phyloP scores from a whole-genome alignment of 2,113 vertebrate genomes.

The Colistium nudipinnis region DNA sequence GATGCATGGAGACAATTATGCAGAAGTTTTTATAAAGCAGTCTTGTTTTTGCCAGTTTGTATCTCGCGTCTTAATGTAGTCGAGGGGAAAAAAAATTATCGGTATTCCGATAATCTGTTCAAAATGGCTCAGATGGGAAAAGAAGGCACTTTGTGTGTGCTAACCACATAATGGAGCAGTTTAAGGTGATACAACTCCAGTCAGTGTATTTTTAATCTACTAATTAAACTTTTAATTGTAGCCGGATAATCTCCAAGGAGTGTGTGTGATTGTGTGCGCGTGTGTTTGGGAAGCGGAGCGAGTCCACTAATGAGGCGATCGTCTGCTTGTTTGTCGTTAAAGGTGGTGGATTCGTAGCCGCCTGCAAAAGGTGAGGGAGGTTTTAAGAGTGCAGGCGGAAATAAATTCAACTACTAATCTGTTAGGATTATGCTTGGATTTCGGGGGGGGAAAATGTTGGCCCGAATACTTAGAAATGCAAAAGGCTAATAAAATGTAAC shows the following conservation, averaged over 20 bases:
- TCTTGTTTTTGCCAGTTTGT: slow-evolving; percentile 41
- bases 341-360: slow-evolving; percentile 71
- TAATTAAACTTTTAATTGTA: slow-evolving; percentile 86
- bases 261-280: slow-evolving; percentile 34
- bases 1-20: slow-evolving; percentile 7
- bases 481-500: slow-evolving; percentile 76
- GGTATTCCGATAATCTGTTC: slow-evolving; percentile 68
- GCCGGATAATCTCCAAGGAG: slow-evolving; percentile 78
- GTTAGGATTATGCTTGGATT: slow-evolving; percentile 78
- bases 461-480: slow-evolving; percentile 72
- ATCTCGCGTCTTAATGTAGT: slow-evolving; percentile 42
- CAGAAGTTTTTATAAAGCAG: slow-evolving; percentile 31
- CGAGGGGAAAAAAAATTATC: slow-evolving; percentile 51
- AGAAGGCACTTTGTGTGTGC: slow-evolving; percentile 64
- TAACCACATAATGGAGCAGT: slow-evolving; percentile 79
- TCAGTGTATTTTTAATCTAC: slow-evolving; percentile 82
- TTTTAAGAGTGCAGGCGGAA: slow-evolving; percentile 60
- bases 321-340: slow-evolving; percentile 68
- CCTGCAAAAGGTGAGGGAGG: slow-evolving; percentile 76
- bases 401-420: slow-evolving; percentile 80
- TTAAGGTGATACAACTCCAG: slow-evolving; percentile 81
- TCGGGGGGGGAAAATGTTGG: slow-evolving; percentile 56
- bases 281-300: slow-evolving; percentile 41
- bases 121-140: slow-evolving; percentile 68
- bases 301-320: slow-evolving; percentile 76